phyloP scores from a whole-genome alignment of 2,113 vertebrate species.

The Entomyzon cyanotis region DNA sequence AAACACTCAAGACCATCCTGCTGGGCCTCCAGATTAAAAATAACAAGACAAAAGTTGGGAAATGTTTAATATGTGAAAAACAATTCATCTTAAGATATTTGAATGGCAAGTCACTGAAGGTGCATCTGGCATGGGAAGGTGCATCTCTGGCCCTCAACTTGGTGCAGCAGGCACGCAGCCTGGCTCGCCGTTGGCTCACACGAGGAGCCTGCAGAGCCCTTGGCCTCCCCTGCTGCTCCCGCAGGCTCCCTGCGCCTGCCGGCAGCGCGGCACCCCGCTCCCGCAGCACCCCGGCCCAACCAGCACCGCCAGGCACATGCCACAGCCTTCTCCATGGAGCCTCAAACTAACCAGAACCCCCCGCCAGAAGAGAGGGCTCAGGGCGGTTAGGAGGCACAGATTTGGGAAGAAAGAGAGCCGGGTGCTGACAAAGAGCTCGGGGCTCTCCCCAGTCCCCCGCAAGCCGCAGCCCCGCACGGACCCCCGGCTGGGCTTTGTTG shows the following conservation, averaged over 20 bases:
- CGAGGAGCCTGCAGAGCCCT: not conserved
- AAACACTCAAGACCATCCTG: not conserved
- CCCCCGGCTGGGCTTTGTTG: not conserved
- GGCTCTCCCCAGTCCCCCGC: slow-evolving; percentile 1
- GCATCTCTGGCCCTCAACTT: not conserved
- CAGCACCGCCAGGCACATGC: not conserved
- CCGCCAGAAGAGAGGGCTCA: not conserved
- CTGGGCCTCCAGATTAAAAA: slow-evolving; percentile 4
- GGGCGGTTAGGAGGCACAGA: not conserved
- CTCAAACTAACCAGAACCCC: not conserved
- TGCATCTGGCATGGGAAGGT: not conserved
- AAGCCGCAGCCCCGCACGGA: not conserved
- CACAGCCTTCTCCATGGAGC: not conserved
- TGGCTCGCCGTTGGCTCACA: rapidly evolving
- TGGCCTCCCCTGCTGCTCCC: not conserved
- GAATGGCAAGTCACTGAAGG: slow-evolving; percentile 9
- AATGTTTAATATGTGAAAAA: slow-evolving; percentile 17
- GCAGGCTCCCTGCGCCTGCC: not conserved
- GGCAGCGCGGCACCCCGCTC: rapidly evolving
- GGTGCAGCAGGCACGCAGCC: not conserved
- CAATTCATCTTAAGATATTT: not conserved
- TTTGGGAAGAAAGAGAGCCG: not conserved
- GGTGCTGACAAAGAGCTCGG: not conserved
- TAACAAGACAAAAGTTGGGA: not conserved
- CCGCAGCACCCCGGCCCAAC: not conserved